These are phyloP conservation scores for Stegana nigrithorax DNA, from an alignment of 2,888 invertebrate genomes.

Conservation along the genomic window DNA sequence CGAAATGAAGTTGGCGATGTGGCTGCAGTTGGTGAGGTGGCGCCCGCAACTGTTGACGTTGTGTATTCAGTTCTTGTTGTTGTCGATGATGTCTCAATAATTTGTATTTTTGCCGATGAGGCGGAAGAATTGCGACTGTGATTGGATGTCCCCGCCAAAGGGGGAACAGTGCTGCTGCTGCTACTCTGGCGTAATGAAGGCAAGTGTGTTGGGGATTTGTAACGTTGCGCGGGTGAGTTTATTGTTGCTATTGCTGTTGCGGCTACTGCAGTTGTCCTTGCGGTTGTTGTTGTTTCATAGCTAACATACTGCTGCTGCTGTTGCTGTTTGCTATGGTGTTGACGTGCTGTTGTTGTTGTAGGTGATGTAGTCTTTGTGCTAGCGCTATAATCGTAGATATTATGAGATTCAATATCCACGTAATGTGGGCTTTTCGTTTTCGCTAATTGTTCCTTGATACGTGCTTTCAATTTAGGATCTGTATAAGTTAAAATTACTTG, in stretches of 20 bases:
- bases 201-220: constrained; percentile 61
- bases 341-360: constrained; percentile 36
- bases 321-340: constrained; percentile 36
- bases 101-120: constrained; percentile 63
- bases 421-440: constrained; percentile 71
- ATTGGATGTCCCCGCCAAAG: constrained; percentile 36
- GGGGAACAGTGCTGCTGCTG: constrained; percentile 19
- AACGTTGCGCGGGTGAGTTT: constrained; percentile 50
- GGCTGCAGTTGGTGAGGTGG: constrained; percentile 41
- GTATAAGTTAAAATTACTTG: constrained; percentile 37
- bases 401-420: constrained; percentile 71
- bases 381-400: constrained; percentile 68
- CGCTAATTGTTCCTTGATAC: constrained; percentile 78
- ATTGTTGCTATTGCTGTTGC: constrained; percentile 37
- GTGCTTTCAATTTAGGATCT: constrained; percentile 91
- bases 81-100: constrained; percentile 44
- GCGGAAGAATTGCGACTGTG: constrained; percentile 63
- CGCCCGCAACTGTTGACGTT: constrained; percentile 22
- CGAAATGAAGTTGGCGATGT: constrained; percentile 66
- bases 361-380: constrained; percentile 44
- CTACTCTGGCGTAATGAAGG: constrained; percentile 52
- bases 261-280: constrained; percentile 19
- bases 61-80: constrained; percentile 40
- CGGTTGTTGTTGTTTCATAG: constrained; percentile 3
- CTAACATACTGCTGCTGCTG: constrained; percentile 21